Evolutionary conservation across 2,888 invertebrate genomes (phyloP).

Genomic region (Lysandra coridon): DNA sequence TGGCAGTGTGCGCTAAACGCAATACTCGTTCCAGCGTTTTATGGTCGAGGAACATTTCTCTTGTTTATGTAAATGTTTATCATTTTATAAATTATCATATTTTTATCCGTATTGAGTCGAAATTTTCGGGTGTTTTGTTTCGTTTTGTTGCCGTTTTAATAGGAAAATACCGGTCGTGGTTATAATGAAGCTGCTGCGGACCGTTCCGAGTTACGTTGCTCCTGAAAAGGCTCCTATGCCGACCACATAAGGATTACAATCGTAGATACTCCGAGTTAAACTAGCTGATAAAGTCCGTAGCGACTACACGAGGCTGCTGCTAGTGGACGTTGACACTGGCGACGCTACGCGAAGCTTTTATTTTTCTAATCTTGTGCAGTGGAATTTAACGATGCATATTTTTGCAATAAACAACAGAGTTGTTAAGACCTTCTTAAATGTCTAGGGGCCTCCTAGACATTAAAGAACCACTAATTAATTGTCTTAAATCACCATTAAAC

Average conservation of each 20-base stretch:
- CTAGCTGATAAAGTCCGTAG: too few species aligned
- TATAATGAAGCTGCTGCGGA: neutral
- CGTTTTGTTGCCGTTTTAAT: neutral
- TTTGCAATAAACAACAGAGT: too few species aligned
- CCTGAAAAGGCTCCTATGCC: neutral
- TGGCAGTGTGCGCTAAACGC: neutral
- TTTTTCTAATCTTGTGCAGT: too few species aligned
- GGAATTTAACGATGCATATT: too few species aligned
- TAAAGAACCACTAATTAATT: too few species aligned
- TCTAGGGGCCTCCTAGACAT: too few species aligned
- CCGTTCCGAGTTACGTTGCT: neutral
- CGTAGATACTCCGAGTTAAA: neutral
- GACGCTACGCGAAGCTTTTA: too few species aligned
- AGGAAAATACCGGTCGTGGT: neutral
- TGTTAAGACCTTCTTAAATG: too few species aligned
- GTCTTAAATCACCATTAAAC: too few species aligned
- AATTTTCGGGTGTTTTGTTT: constrained; percentile 7
- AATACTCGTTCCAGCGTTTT: neutral
- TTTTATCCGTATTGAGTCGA: neutral
- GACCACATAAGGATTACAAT: neutral
- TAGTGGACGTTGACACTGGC: too few species aligned
- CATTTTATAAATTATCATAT: constrained; percentile 9
- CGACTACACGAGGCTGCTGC: too few species aligned
- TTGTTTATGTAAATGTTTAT: constrained; percentile 29
- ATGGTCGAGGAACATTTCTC: constrained; percentile 20